These are phyloP conservation scores for Criorhina ranunculi DNA, from an alignment of 2,888 invertebrate genomes.

Conservation along the genomic window DNA sequence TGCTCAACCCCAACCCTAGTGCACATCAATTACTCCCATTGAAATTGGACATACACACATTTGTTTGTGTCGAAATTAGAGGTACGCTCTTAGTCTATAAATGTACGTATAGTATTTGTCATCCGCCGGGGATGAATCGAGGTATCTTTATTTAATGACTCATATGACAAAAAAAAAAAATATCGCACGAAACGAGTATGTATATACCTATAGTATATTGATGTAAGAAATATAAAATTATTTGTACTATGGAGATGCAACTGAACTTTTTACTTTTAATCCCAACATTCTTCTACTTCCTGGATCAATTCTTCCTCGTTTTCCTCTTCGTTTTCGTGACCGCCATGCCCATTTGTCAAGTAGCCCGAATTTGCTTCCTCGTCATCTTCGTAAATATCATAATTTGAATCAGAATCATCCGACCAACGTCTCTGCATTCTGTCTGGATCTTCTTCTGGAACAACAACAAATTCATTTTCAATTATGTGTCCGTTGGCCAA, in stretches of 20 bases:
- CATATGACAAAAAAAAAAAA: not conserved
- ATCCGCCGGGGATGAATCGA: constrained; percentile 22
- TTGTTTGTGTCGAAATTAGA: constrained; percentile 20
- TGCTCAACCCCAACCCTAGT: constrained; percentile 12
- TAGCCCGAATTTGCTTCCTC: constrained; percentile 12
- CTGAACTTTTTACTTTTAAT: constrained; percentile 10
- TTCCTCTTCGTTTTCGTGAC: not conserved
- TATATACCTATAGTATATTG: not conserved
- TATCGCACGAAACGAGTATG: not conserved
- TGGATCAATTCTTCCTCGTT: not conserved
- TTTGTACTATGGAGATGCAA: constrained; percentile 6
- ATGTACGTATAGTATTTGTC: not conserved
- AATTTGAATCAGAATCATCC: constrained; percentile 33
- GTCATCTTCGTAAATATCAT: constrained; percentile 28
- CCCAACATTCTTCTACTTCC: constrained; percentile 61
- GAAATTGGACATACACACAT: constrained; percentile 2
- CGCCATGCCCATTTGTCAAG: constrained; percentile 38
- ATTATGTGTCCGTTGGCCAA: constrained; percentile 66
- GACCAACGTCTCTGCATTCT: constrained; percentile 45
- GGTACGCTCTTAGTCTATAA: no score
- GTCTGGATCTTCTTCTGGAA: constrained; percentile 59
- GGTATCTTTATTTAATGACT: constrained; percentile 52
- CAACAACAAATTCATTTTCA: constrained; percentile 64
- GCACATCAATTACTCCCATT: constrained; percentile 13
- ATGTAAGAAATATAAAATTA: not conserved